Evolutionary conservation across 2,888 invertebrate species (phyloP).

Genomic region (Apotomis capreana): DNA sequence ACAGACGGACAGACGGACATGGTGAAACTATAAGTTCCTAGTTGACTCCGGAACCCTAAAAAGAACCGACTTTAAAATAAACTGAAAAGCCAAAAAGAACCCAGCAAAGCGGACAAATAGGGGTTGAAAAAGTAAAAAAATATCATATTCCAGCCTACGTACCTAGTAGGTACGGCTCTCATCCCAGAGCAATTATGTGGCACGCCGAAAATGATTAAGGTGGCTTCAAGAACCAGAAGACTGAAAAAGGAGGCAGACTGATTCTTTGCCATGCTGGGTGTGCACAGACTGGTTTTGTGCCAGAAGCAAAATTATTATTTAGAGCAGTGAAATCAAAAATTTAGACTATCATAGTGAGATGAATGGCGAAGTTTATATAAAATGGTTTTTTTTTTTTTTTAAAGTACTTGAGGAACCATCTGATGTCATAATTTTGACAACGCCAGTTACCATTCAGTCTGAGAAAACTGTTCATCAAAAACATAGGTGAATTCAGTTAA

Average conservation of each 20-base stretch:
- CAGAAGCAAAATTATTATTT: constrained; percentile 7
- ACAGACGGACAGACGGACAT: too few relatives aligned
- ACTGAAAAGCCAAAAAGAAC: too few relatives aligned
- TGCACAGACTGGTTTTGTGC: constrained; percentile 8
- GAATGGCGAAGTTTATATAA: neutral
- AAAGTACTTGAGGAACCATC: neutral
- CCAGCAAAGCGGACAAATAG: too few relatives aligned
- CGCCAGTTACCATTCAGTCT: too few relatives aligned
- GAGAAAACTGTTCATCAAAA: too few relatives aligned
- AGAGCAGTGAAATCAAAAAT: constrained; percentile 8
- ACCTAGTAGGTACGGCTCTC: too few relatives aligned
- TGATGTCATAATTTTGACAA: neutral
- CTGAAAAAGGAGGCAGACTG: constrained; percentile 4
- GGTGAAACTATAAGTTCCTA: too few relatives aligned
- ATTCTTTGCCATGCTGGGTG: constrained; percentile 7
- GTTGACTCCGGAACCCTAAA: too few relatives aligned
- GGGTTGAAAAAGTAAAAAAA: too few relatives aligned
- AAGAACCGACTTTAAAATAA: too few relatives aligned
- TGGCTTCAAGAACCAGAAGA: constrained; percentile 2
- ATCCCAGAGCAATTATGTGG: neutral
- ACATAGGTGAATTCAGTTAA: too few relatives aligned
- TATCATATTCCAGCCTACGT: too few relatives aligned
- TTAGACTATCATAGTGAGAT: constrained; percentile 1
- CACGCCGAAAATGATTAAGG: neutral
- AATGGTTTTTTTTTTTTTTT: neutral